These are phyloP conservation scores for Myripristis murdjan DNA, from an alignment of 2,797 vertebrate species.

Conservation along the genomic window DNA sequence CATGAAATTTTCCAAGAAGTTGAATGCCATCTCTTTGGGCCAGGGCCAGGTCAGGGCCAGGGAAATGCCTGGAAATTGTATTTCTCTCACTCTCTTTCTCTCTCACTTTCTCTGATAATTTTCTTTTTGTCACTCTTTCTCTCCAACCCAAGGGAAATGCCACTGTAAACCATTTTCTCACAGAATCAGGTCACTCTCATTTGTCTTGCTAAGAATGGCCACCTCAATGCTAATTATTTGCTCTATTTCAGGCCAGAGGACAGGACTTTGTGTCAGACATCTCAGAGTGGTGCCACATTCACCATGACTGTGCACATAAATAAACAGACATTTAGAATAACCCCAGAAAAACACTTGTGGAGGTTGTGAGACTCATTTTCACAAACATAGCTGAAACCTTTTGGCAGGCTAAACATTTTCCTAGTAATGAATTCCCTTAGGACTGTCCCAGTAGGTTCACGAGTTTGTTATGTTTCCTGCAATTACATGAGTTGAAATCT, in stretches of 20 bases:
- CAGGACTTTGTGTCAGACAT: slow-evolving; percentile 14
- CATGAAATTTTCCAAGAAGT: slow-evolving; percentile 94
- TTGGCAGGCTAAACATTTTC: slow-evolving; percentile 2
- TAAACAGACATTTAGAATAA: background rate
- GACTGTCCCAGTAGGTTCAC: slow-evolving; percentile 2
- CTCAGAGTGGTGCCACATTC: slow-evolving; percentile 45
- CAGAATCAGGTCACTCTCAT: slow-evolving; percentile 47
- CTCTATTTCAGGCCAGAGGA: slow-evolving; percentile 51
- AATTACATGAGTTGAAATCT: slow-evolving; percentile 23
- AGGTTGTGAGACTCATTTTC: slow-evolving; percentile 12
- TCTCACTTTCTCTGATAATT: background rate
- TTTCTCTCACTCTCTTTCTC: background rate
- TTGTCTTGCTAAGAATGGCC: slow-evolving; percentile 57
- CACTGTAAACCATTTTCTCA: slow-evolving; percentile 32
- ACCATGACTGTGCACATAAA: slow-evolving; percentile 22
- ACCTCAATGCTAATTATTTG: slow-evolving; percentile 64
- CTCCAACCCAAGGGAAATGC: slow-evolving; percentile 30
- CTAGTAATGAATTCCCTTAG: background rate
- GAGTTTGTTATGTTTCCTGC: slow-evolving; percentile 21
- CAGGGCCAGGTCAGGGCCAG: slow-evolving; percentile 92
- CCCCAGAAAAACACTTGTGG: background rate
- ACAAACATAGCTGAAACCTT: slow-evolving; percentile 4
- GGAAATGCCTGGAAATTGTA: slow-evolving; percentile 26
- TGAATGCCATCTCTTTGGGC: slow-evolving; percentile 92
- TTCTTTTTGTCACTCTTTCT: slow-evolving; percentile 6